Base-by-base conservation (phyloP, 2,113 vertebrate genomes). In the Hirundichthys speculiger region DNA sequence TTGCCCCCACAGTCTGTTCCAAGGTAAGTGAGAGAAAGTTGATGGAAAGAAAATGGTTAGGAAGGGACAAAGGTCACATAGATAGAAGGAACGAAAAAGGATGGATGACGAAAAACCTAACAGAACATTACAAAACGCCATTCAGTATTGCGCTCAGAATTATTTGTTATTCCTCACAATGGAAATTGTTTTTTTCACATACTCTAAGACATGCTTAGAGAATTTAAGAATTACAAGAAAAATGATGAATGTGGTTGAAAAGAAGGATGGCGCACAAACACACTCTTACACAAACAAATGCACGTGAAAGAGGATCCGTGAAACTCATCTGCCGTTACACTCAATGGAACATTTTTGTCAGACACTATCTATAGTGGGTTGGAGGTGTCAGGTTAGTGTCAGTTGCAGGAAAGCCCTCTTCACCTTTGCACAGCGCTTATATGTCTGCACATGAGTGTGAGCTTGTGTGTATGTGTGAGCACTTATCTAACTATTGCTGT, bases 281-380 rank as follows among this genome's bases (percentile, higher is more conserved):
- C 22, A 10, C 41, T n/a, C n/a, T n/a, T n/a, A n/a, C n/a, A n/a
- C 15, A 63, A 34, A 38, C 52, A 71, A 53, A 51, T 45, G 52
- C 22, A 10, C 41, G 50, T 64, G 55, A 68, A 70, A 48, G 27
- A 5, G 21, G 11, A 22, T 75, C 78, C 54, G 69, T 46, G 56
- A 16, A n/a, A 42, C 45, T 60, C 51, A 53, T 91, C 80, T 89
- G 84, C 53, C 61, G 64, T 89, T 88, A 77, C 89, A 77, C 58
- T 64, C 75, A 62, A 85, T 91, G 73, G 89, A 91, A 88, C 84
- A 79, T 90, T 84, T 71, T 62, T 79, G 81, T 90, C 84, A 73
- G 63, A 83, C 73, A 54, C 57, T 63, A 19, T 22, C 39, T 48
- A 38, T 64, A 60, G 63, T 61, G 65, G 71, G 47, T 63, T 67